Evolutionary conservation across 2,113 vertebrate species (phyloP).

Genomic region (Procavia capensis): DNA sequence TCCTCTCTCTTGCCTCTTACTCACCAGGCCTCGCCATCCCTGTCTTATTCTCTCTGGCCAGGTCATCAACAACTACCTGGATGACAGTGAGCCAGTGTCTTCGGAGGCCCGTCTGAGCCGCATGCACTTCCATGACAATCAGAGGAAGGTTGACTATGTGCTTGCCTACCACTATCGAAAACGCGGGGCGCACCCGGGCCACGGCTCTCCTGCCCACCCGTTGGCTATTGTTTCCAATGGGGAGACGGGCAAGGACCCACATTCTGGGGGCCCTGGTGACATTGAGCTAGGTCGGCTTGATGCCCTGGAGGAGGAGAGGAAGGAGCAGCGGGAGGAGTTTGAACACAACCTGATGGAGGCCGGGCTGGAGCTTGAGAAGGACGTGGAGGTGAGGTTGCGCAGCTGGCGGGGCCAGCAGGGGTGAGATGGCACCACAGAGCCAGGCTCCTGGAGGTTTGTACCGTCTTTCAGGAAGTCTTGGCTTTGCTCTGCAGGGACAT

Average conservation of each 20-base stretch:
- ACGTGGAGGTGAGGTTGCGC: slow-evolving; percentile 86
- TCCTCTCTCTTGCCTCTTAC: neutral
- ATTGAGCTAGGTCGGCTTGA: slow-evolving; percentile 84
- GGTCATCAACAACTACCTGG: slow-evolving; percentile 90
- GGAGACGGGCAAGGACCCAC: slow-evolving; percentile 67
- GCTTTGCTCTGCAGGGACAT: neutral
- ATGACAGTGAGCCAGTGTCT: slow-evolving; percentile 58
- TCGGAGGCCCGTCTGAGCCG: slow-evolving; percentile 61
- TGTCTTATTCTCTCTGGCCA: slow-evolving; percentile 18
- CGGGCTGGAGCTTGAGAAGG: slow-evolving; percentile 95
- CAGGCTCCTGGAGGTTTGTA: neutral
- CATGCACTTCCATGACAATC: slow-evolving; percentile 93
- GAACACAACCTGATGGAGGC: slow-evolving; percentile 92
- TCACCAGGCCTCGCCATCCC: neutral
- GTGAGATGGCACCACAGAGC: neutral
- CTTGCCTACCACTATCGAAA: slow-evolving; percentile 95
- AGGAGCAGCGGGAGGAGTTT: slow-evolving; percentile 94
- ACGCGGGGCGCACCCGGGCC: neutral
- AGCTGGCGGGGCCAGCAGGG: neutral
- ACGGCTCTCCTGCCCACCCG: rapidly evolving
- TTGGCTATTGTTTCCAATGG: slow-evolving; percentile 88
- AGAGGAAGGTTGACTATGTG: slow-evolving; percentile 96
- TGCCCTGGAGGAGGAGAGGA: slow-evolving; percentile 90
- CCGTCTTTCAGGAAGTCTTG: neutral
- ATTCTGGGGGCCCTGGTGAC: slow-evolving; percentile 69